Evolutionary conservation across 1,140 invertebrate genomes (phyloP).

Genomic region (Drosophila biarmipes): DNA sequence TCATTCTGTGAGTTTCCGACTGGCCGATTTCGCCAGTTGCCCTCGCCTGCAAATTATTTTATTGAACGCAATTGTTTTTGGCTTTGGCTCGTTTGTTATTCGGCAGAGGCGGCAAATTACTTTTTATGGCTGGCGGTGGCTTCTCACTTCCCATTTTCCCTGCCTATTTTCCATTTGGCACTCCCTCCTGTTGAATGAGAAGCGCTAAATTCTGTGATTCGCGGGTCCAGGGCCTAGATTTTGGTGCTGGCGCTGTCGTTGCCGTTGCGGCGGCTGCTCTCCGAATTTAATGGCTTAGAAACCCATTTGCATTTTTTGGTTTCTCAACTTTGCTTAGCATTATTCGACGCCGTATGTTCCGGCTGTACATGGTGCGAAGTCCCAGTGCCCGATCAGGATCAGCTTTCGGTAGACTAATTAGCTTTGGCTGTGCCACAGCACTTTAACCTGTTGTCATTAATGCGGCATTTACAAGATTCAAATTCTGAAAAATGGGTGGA

Average conservation of each 20-base stretch:
- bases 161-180: conserved; percentile 17
- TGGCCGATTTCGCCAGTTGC: conserved; percentile 46
- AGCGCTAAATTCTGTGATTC: neutral
- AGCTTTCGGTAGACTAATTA: conserved; percentile 31
- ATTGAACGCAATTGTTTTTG: conserved; percentile 83
- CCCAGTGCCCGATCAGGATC: neutral
- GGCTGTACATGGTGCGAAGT: conserved; percentile 30
- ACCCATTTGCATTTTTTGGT: conserved; percentile 80
- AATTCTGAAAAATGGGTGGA: too few relatives aligned
- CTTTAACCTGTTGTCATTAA: too few relatives aligned
- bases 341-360: conserved; percentile 73
- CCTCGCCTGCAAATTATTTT: conserved; percentile 76
- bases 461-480: too few relatives aligned
- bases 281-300: conserved; percentile 84
- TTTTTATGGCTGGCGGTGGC: conserved; percentile 71
- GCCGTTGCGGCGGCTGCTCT: conserved; percentile 70
- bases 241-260: conserved; percentile 9
- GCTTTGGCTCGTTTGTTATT: conserved; percentile 83
- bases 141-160: neutral
- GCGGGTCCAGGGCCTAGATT: conserved; percentile 6
- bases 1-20: conserved; percentile 44
- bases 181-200: conserved; percentile 30
- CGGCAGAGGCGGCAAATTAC: conserved; percentile 76
- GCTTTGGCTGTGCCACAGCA: neutral
- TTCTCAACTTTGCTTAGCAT: conserved; percentile 76